Percentiles rank a stretch among this genome's conserved stretches.
Evolutionary conservation across 2,888 invertebrate species (phyloP).

Genomic region (Mythimna vitellina): DNA sequence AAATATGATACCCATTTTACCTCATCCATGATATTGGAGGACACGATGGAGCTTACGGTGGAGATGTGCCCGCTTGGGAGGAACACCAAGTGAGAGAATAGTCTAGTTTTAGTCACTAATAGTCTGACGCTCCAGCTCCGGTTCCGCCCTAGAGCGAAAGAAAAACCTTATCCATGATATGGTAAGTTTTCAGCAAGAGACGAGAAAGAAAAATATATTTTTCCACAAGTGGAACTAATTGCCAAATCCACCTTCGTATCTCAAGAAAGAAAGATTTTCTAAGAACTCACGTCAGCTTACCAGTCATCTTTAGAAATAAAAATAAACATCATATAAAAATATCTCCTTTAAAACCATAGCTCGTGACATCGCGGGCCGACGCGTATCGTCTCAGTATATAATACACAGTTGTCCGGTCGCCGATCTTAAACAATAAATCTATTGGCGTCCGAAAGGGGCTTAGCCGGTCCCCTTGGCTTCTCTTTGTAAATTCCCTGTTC

Average conservation of each 20-base stretch:
- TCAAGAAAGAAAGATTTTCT: background rate
- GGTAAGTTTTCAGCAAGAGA: too few species aligned
- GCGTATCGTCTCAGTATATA: slow-evolving; percentile 65
- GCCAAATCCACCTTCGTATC: slow-evolving; percentile 3
- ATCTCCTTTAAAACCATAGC: slow-evolving; percentile 41
- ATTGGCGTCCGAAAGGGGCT: slow-evolving; percentile 72
- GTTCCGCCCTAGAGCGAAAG: too few species aligned
- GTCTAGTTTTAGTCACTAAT: too few species aligned
- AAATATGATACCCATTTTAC: too few species aligned
- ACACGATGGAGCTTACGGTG: too few species aligned
- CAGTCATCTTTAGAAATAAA: slow-evolving; percentile 20
- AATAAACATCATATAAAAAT: slow-evolving; percentile 57
- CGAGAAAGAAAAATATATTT: too few species aligned
- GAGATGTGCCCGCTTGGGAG: too few species aligned
- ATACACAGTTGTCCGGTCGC: slow-evolving; percentile 72
- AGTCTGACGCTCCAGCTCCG: too few species aligned
- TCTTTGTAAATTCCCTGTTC: slow-evolving; percentile 76
- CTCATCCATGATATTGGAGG: too few species aligned
- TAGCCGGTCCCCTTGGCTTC: slow-evolving; percentile 65
- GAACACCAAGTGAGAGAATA: too few species aligned
- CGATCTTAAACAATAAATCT: slow-evolving; percentile 84
- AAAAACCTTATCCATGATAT: too few species aligned
- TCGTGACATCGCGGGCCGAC: slow-evolving; percentile 56
- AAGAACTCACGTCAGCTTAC: slow-evolving; percentile 44
- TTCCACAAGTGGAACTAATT: slow-evolving; percentile 4